Percentiles rank a stretch among this genome's conserved stretches.
phyloP scores from a whole-genome alignment of 2,113 vertebrate species.

The Ophiodon elongatus region DNA sequence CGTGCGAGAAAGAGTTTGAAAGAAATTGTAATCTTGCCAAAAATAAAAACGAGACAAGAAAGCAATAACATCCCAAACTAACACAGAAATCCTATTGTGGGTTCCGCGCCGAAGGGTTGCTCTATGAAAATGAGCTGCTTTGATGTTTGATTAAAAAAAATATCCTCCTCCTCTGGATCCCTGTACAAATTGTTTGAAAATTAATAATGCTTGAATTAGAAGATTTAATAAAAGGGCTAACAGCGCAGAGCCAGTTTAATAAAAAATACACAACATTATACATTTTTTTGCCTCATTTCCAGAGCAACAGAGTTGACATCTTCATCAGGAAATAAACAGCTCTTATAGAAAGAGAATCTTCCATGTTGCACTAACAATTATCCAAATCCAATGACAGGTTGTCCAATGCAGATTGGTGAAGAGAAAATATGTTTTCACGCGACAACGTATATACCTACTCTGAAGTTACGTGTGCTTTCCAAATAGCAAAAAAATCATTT shows the following conservation, averaged over 20 bases:
- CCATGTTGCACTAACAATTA: conserved; percentile 2
- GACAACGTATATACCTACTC: neutral
- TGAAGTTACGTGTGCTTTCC: neutral
- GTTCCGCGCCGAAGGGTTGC: conserved; percentile 64
- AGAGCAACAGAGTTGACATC: conserved; percentile 30
- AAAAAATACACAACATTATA: conserved; percentile 16
- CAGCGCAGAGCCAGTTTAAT: conserved; percentile 31
- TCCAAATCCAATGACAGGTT: conserved; percentile 28
- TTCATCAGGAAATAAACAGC: conserved; percentile 39
- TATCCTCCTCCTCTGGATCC: conserved; percentile 57
- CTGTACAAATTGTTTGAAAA: conserved; percentile 65
- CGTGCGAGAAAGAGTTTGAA: conserved; percentile 41
- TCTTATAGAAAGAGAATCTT: neutral
- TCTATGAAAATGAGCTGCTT: conserved; percentile 74
- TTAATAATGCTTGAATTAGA: conserved; percentile 66
- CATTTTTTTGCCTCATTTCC: neutral
- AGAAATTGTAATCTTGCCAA: conserved; percentile 65
- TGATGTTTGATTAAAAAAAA: conserved; percentile 81
- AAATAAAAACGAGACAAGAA: conserved; percentile 66
- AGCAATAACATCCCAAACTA: conserved; percentile 72
- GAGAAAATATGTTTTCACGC: conserved; percentile 2
- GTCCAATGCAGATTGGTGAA: conserved; percentile 13
- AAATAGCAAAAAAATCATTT: conserved; percentile 13
- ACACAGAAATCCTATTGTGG: conserved; percentile 60
- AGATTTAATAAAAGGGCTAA: conserved; percentile 54